These are phyloP conservation scores for Dromiciops gliroides DNA, from an alignment of 2,113 vertebrate genomes.

Conservation along the genomic window DNA sequence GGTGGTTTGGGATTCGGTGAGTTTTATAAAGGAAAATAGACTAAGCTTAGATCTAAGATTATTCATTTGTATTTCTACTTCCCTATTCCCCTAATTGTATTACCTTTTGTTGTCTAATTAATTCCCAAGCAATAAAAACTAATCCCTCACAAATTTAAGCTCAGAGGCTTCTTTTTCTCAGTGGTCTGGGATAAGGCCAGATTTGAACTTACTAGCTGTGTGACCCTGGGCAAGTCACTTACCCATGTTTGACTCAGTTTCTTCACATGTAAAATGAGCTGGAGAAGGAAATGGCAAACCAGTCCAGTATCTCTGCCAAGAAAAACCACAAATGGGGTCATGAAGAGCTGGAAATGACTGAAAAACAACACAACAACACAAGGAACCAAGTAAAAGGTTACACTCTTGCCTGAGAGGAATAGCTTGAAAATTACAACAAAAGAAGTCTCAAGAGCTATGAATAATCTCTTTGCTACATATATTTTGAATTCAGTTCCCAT, in stretches of 20 bases:
- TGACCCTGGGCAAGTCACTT: background rate
- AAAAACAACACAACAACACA: background rate
- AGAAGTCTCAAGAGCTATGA: background rate
- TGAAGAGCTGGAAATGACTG: background rate
- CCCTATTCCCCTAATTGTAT: too few species aligned
- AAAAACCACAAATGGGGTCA: background rate
- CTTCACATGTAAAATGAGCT: background rate
- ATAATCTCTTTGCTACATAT: background rate
- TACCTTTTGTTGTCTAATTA: too few species aligned
- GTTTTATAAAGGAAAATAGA: too few species aligned
- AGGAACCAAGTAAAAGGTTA: background rate
- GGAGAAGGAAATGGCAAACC: background rate
- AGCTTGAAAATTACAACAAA: background rate
- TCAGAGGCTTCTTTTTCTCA: too few species aligned
- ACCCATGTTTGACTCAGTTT: conserved; percentile 1
- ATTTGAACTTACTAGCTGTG: background rate
- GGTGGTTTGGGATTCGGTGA: too few species aligned
- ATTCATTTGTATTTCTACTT: too few species aligned
- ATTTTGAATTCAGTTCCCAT: background rate
- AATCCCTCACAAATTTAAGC: too few species aligned
- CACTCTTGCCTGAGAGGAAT: background rate
- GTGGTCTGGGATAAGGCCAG: too few species aligned
- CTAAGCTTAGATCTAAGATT: too few species aligned
- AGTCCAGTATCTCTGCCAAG: background rate
- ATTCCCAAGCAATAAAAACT: too few species aligned